Evolutionary conservation across 2,888 invertebrate species (phyloP), one percentile per base, ranked within the genome.

Genomic region (Netelia inedita): DNA sequence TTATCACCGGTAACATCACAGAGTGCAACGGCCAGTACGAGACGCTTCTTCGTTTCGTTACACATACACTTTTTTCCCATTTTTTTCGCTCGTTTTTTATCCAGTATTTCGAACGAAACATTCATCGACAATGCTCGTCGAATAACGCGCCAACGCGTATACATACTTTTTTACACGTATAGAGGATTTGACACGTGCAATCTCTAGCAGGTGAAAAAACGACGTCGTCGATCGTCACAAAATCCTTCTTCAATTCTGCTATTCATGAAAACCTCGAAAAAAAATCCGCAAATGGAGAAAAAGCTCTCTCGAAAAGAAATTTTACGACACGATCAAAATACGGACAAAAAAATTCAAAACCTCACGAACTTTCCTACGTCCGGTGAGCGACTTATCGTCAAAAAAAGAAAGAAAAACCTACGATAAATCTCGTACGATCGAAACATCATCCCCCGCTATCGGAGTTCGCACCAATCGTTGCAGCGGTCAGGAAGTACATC

Each of bases 251-350:
- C 75, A 74, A 68, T 55, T 11, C 43, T 28, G 79, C 89, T 89
- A 89, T 91, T 90, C 90, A 88, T 89, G 89, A 87, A 87, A 89
- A 87, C 85, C 86, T 28, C 28, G 28, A 28, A 28, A 28, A 28
- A 28, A 81, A 82, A 84, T 10, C 46, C 10, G 14, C 9, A 46
- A 46, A 11, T 46, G 46, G 1, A 46, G 1, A 14, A 11, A 46
- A 46, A 46, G 10, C 11, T 46, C 11, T 46, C 23, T 23, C 28
- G 61, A 1, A 14, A 46, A 2, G 10, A 10, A 46, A 28, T 28
- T 28, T 3, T 3, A 28, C 5, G 28, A 28, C 28, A 28, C 28
- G 3, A 28, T 28, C 5, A 28, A 28, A 28, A 28, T 28, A 5
- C 41, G 55, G 5, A 41, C 10, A 21, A 14, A 46, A 50, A 16